Evolutionary conservation across 1,140 invertebrate genomes (phyloP).

Genomic region (Penaeus japonicus): DNA sequence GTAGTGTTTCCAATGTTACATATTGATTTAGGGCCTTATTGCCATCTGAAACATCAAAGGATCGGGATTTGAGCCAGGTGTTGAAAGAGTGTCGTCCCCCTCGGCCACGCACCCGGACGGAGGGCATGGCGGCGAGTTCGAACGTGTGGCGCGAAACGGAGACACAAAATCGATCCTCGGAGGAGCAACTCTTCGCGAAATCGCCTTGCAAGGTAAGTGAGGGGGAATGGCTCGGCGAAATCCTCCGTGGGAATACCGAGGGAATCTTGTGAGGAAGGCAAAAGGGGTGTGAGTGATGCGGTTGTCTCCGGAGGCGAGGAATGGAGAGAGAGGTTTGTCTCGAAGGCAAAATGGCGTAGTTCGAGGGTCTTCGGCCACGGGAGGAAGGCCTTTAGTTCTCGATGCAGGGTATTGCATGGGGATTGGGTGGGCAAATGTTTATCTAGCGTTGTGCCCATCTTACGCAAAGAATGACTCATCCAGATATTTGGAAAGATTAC

Average conservation of each 20-base stretch:
- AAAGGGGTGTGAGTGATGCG: background rate
- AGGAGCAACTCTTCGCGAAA: background rate
- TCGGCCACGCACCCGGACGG: background rate
- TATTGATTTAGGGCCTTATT: background rate
- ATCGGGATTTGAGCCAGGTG: background rate
- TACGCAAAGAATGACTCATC: too few species aligned
- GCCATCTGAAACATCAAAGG: too few species aligned
- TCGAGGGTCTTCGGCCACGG: background rate
- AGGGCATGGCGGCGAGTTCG: background rate
- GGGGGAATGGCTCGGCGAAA: background rate
- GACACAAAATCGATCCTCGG: conserved; percentile 23
- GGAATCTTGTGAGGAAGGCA: background rate
- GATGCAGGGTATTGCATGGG: too few species aligned
- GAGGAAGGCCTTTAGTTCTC: background rate
- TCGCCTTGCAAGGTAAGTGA: background rate
- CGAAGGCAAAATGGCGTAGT: conserved; percentile 45
- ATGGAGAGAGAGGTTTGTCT: background rate
- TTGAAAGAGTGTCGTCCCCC: background rate
- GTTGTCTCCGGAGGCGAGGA: background rate
- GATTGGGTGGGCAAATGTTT: too few species aligned
- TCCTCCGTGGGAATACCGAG: background rate
- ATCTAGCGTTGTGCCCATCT: too few species aligned
- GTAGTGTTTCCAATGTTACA: too few species aligned
- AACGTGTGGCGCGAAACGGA: conserved; percentile 29
- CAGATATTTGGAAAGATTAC: too few species aligned